phyloP scores from a whole-genome alignment of 1,140 invertebrate species.

The Spodoptera litura region DNA sequence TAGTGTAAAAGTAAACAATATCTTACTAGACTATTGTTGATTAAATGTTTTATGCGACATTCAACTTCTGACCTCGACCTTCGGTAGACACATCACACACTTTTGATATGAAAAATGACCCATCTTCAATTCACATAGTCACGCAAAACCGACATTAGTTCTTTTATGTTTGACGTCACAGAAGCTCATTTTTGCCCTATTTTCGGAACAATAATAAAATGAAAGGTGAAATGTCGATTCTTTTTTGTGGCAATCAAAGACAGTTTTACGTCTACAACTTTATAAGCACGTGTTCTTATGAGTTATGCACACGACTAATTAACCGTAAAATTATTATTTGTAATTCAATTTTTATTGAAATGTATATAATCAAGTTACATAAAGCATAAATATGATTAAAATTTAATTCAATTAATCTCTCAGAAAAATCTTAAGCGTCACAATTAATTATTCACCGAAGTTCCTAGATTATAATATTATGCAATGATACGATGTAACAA shows the following conservation, averaged over 20 bases:
- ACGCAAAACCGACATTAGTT: conserved; percentile 44
- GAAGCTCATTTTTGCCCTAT: background rate
- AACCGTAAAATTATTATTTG: conserved; percentile 8
- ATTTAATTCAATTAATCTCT: no score
- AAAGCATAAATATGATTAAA: no score
- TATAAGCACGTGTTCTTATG: conserved; percentile 4
- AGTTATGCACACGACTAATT: background rate
- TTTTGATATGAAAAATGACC: conserved; percentile 21
- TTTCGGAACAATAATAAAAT: background rate
- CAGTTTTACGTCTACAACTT: conserved; percentile 2
- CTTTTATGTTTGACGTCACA: background rate
- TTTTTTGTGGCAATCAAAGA: background rate
- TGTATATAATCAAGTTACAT: background rate
- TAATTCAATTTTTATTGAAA: background rate
- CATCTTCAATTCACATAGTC: conserved; percentile 35
- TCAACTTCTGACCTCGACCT: conserved; percentile 41
- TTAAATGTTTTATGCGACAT: conserved; percentile 13
- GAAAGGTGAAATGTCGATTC: background rate
- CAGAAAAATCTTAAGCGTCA: no score
- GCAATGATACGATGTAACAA: conserved; percentile 33
- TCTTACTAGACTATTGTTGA: conserved; percentile 3
- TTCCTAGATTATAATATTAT: conserved; percentile 33
- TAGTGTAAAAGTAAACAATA: conserved; percentile 20
- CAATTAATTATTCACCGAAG: background rate
- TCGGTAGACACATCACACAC: conserved; percentile 1